A percentile compares a stretch with the other conserved stretches of the same genome.
These are phyloP conservation scores for Microctenopoma lineatum DNA, from an alignment of 2,797 vertebrate species.

Conservation along the genomic window DNA sequence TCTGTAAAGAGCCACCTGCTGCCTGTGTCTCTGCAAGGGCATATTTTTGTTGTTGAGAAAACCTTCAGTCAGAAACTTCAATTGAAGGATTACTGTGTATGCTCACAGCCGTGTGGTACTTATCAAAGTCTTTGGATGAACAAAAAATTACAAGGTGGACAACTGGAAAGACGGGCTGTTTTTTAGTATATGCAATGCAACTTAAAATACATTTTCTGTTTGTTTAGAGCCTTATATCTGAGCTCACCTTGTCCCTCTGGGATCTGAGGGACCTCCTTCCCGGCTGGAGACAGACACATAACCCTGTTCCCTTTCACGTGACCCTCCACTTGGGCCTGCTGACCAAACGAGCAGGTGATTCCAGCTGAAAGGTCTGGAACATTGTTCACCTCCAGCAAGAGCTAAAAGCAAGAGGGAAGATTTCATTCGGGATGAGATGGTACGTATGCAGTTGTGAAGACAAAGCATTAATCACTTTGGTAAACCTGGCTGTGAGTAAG, in stretches of 20 bases:
- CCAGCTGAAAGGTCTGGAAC: slow-evolving; percentile 91
- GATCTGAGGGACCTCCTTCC: slow-evolving; percentile 90
- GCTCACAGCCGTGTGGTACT: slow-evolving; percentile 44
- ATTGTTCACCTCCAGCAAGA: slow-evolving; percentile 90
- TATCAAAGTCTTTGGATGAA: slow-evolving; percentile 44
- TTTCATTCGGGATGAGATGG: background rate
- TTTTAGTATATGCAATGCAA: slow-evolving; percentile 25
- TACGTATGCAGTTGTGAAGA: background rate
- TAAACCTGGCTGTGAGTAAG: background rate
- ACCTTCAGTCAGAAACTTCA: slow-evolving; percentile 65
- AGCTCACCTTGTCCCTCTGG: slow-evolving; percentile 90
- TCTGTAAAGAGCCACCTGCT: slow-evolving; percentile 70
- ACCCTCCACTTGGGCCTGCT: slow-evolving; percentile 89
- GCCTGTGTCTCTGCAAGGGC: slow-evolving; percentile 53
- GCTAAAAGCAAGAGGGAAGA: slow-evolving; percentile 74
- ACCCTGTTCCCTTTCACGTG: slow-evolving; percentile 90
- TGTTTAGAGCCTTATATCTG: background rate
- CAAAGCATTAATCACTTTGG: background rate
- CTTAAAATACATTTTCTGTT: background rate
- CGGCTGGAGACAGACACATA: slow-evolving; percentile 89
- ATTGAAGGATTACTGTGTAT: slow-evolving; percentile 58
- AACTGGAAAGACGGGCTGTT: slow-evolving; percentile 15
- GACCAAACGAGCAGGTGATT: slow-evolving; percentile 91
- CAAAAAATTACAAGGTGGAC: slow-evolving; percentile 38
- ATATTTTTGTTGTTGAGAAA: slow-evolving; percentile 53